phyloP scores from a whole-genome alignment of 2,888 invertebrate genomes.

The Cotesia congregata region DNA sequence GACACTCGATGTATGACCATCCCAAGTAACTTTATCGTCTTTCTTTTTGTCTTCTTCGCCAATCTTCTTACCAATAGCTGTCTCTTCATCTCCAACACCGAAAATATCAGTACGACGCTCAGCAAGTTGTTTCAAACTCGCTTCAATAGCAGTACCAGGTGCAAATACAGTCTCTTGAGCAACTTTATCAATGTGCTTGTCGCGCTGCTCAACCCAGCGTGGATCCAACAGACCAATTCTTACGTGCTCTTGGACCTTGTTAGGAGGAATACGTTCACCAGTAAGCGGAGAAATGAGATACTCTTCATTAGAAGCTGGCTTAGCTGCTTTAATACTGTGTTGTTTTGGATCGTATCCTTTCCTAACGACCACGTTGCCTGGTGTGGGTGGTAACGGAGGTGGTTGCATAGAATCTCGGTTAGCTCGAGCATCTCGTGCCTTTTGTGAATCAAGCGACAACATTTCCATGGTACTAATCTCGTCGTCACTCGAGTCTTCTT shows the following conservation, averaged over 20 bases:
- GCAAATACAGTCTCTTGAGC: slow-evolving; percentile 91
- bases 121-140: slow-evolving; percentile 94
- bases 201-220: slow-evolving; percentile 97
- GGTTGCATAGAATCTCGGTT: slow-evolving; percentile 72
- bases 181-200: slow-evolving; percentile 92
- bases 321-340: slow-evolving; percentile 74
- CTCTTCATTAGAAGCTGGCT: slow-evolving; percentile 82
- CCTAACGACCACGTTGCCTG: slow-evolving; percentile 95
- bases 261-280: slow-evolving; percentile 96
- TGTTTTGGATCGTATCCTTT: slow-evolving; percentile 97
- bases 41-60: slow-evolving; percentile 89
- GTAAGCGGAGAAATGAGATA: slow-evolving; percentile 98
- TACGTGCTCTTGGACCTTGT: slow-evolving; percentile 98
- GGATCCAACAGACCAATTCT: slow-evolving; percentile 96
- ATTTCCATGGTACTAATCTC: slow-evolving; percentile 71
- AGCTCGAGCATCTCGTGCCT: slow-evolving; percentile 68
- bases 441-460: slow-evolving; percentile 61
- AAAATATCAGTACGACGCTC: slow-evolving; percentile 99
- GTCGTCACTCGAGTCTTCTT: slow-evolving; percentile 86
- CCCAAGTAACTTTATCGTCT: slow-evolving; percentile 96
- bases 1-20: slow-evolving; percentile 97
- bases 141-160: slow-evolving; percentile 90
- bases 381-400: slow-evolving; percentile 87
- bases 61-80: slow-evolving; percentile 98
- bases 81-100: slow-evolving; percentile 98